Evolutionary conservation across 2,888 invertebrate species (phyloP).

Genomic region (Rhabditophanes sp.): DNA sequence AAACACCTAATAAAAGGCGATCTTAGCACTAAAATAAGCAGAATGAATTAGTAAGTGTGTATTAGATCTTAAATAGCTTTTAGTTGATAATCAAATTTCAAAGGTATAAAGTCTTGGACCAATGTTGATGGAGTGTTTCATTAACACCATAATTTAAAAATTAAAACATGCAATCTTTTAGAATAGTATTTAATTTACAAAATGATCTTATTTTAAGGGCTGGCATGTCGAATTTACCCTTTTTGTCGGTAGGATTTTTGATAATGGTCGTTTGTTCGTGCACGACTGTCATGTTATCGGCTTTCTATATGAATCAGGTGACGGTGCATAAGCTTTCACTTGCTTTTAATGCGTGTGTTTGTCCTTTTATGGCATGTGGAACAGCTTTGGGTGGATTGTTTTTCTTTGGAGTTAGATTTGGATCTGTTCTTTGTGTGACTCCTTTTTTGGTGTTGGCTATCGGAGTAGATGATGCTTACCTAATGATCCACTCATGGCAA

Average conservation of each 20-base stretch:
- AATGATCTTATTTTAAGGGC: too few relatives aligned
- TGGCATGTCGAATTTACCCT: slow-evolving; percentile 24
- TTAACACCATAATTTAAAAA: too few relatives aligned
- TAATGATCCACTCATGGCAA: slow-evolving; percentile 41
- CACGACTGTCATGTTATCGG: slow-evolving; percentile 26
- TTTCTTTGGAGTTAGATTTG: slow-evolving; percentile 29
- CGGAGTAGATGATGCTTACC: slow-evolving; percentile 33
- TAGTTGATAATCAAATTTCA: too few relatives aligned
- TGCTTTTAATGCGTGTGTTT: slow-evolving; percentile 32
- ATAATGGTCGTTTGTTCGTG: slow-evolving; percentile 30
- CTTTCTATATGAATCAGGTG: slow-evolving; percentile 29
- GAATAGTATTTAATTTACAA: too few relatives aligned
- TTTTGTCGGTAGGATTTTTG: slow-evolving; percentile 26
- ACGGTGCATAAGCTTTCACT: slow-evolving; percentile 27
- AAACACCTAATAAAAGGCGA: too few relatives aligned
- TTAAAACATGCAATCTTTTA: too few relatives aligned
- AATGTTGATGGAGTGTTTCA: too few relatives aligned
- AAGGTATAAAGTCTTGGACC: too few relatives aligned
- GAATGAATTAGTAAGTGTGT: too few relatives aligned
- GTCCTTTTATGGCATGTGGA: slow-evolving; percentile 39
- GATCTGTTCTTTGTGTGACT: slow-evolving; percentile 24
- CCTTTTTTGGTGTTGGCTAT: slow-evolving; percentile 38
- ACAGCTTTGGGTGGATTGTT: slow-evolving; percentile 33
- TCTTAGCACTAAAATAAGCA: too few relatives aligned
- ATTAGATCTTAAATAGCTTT: too few relatives aligned